These are phyloP conservation scores for Lasioglossum pauxillum DNA, from an alignment of 2,888 invertebrate species.

Conservation along the genomic window DNA sequence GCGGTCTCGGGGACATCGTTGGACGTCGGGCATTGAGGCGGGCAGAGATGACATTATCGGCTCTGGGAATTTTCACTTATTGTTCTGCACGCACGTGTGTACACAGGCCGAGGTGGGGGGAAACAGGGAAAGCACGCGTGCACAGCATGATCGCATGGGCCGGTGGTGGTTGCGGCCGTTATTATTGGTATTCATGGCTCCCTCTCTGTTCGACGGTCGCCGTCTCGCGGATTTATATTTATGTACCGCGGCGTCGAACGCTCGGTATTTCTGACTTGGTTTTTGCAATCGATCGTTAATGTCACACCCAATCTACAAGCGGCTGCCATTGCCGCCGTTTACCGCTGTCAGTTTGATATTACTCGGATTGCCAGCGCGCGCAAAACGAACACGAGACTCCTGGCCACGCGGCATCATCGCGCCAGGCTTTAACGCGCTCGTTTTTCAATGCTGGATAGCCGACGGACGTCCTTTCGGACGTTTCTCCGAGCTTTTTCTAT, in stretches of 20 bases:
- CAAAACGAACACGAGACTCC: background rate
- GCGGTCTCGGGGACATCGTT: conserved; percentile 12
- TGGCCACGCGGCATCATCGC: background rate
- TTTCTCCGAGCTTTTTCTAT: background rate
- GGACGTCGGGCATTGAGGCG: conserved; percentile 30
- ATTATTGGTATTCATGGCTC: conserved; percentile 54
- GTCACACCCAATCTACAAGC: conserved; percentile 23
- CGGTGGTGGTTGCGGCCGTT: conserved; percentile 27
- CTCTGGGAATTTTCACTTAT: conserved; percentile 61
- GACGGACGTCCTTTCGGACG: background rate
- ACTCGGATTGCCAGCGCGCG: conserved; percentile 1
- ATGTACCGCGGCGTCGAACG: conserved; percentile 19
- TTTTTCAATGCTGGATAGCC: background rate
- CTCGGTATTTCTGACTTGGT: conserved; percentile 34
- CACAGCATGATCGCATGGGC: conserved; percentile 30
- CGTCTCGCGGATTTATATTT: conserved; percentile 50
- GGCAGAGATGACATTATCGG: conserved; percentile 57
- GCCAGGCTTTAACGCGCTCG: background rate
- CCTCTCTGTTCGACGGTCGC: background rate
- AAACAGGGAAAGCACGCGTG: background rate
- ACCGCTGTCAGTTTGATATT: background rate
- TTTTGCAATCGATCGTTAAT: conserved; percentile 44
- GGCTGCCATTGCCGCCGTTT: background rate
- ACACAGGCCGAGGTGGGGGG: background rate
- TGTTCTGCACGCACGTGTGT: conserved; percentile 41